Percentiles rank a stretch among this genome's conserved stretches.
phyloP scores from a whole-genome alignment of 2,113 vertebrate species.

The Grallaria varia region DNA sequence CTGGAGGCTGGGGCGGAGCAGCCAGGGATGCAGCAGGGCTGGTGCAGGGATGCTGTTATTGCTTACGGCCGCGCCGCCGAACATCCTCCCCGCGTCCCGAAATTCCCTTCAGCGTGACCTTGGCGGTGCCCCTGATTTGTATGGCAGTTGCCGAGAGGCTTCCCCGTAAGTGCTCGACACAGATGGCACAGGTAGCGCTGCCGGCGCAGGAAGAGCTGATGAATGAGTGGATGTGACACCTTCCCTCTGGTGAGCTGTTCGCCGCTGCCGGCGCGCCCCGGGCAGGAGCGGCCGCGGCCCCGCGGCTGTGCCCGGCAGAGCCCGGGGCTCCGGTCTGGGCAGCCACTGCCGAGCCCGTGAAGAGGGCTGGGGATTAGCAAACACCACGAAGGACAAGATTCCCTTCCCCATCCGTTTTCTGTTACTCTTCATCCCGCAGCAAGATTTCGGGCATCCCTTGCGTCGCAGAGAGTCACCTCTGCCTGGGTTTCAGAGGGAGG shows the following conservation, averaged over 20 bases:
- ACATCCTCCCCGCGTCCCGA: slow-evolving; percentile 84
- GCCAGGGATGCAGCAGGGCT: slow-evolving; percentile 75
- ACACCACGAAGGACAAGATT: background rate
- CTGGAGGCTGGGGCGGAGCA: slow-evolving; percentile 79
- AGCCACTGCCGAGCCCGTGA: background rate
- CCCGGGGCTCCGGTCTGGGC: accelerated
- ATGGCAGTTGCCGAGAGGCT: slow-evolving; percentile 83
- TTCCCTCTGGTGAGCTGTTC: slow-evolving; percentile 61
- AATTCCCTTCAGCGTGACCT: slow-evolving; percentile 80
- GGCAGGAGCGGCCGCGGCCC: background rate
- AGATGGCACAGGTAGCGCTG: slow-evolving; percentile 85
- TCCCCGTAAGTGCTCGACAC: slow-evolving; percentile 80
- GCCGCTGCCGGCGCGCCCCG: background rate
- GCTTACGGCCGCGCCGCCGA: slow-evolving; percentile 68
- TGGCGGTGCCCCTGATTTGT: slow-evolving; percentile 90
- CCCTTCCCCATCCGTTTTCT: accelerated
- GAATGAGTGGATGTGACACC: slow-evolving; percentile 75
- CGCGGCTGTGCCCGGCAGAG: background rate
- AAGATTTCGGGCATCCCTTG: accelerated
- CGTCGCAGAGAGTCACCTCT: accelerated
- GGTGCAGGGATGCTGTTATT: slow-evolving; percentile 74
- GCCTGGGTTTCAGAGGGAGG: background rate
- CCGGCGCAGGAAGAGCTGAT: slow-evolving; percentile 67
- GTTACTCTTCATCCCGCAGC: accelerated
- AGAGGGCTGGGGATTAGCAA: background rate